phyloP scores from a whole-genome alignment of 2,113 vertebrate genomes.

The Etia nguti region DNA sequence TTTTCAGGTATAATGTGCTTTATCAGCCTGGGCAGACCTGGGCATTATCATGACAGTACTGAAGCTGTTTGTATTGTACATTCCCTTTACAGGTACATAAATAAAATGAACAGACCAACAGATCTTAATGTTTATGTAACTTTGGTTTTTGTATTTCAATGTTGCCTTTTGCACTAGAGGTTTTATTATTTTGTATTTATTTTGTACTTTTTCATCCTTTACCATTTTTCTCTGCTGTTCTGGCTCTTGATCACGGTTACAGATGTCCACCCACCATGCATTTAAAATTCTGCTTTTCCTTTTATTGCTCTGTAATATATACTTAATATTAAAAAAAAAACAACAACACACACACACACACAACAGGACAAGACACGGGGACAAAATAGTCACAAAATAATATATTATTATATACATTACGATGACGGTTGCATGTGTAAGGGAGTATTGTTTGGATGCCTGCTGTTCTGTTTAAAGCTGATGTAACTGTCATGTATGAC shows the following conservation, averaged over 20 bases:
- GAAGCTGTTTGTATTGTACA: background rate
- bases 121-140: background rate
- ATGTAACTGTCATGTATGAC: background rate
- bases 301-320: background rate
- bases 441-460: background rate
- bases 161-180: too few species aligned
- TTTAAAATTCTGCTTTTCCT: background rate
- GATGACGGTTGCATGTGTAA: background rate
- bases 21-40: background rate
- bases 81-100: background rate
- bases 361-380: too few species aligned
- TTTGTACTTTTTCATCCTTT: background rate
- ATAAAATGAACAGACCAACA: background rate
- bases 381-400: background rate
- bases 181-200: background rate
- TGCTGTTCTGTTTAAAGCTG: background rate
- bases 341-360: too few species aligned
- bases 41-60: accelerated
- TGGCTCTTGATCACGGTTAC: background rate
- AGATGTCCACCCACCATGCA: background rate
- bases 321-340: too few species aligned
- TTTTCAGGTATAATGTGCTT: background rate
- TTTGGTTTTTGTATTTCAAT: background rate
- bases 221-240: accelerated
- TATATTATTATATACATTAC: background rate